Conservation (phyloP, 2,797 vertebrate genomes). For the Galago senegalensis region DNA sequence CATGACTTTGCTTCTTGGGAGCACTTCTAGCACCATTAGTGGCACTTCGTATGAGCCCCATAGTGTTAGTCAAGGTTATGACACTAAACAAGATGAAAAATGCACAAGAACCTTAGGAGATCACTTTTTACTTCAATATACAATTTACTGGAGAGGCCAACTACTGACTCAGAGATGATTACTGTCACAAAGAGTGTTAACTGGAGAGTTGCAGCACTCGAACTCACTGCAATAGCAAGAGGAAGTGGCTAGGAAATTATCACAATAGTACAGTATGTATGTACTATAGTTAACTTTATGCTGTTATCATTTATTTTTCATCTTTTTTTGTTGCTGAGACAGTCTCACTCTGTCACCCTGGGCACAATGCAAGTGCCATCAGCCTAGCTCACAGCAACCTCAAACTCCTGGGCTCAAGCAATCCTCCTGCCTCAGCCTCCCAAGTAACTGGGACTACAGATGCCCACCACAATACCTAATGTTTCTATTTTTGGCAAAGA, state of each 20-base stretch:
- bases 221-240: background rate
- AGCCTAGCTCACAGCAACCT: no score
- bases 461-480: no score
- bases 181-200: background rate
- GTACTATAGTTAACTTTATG: background rate
- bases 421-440: no score
- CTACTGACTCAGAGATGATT: background rate
- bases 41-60: background rate
- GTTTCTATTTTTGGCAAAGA: no score
- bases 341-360: no score
- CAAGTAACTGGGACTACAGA: no score
- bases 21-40: background rate
- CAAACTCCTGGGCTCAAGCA: no score
- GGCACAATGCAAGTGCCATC: no score
- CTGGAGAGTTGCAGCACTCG: background rate
- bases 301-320: no score
- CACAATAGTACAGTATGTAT: background rate
- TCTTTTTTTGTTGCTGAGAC: no score
- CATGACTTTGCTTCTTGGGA: background rate
- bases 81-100: background rate
- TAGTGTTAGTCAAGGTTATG: background rate
- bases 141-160: background rate
- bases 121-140: background rate
- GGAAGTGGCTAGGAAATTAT: background rate
- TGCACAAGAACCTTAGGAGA: background rate